Base-by-base conservation (phyloP, 1,140 invertebrate genomes). In the Drosophila willistoni region DNA sequence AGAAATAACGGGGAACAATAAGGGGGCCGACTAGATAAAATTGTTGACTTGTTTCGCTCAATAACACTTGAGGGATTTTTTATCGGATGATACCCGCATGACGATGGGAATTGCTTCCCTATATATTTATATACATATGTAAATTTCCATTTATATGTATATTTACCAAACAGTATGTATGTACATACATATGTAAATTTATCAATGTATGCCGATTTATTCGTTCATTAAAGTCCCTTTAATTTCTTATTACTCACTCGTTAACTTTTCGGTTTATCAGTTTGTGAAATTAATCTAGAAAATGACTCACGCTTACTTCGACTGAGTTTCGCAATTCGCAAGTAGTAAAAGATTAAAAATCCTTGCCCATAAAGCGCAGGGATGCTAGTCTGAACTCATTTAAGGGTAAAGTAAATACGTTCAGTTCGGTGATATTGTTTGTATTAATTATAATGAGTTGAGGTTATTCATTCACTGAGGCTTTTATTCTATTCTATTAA, bases 231-330 rank as follows among this genome's bases (percentile, higher is more conserved):
- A 39, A 39, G 12, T 39, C 17, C 19, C 19, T 22, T 25, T 25
- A 25, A 12, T 36, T 12, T 29, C n/a, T 34, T 36, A 57, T 57
- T 34, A 34, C 14, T 47, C 60, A 64, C 22, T 59, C 7, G 12
- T 47, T 14, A 14, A 47, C 17, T 61, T 14, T 41, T 36, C 47
- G 51, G 33, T 17, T 76, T 81, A 79, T 81, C 73, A 70, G 47
- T 62, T 29, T 34, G 42, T 68, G 44, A 64, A 67, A 25, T 55
- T 44, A 70, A 68, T 10, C 0, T 51, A 65, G 9, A 62, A 17
- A 36, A 7, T 59, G 56, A 59, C 56, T 59, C 56, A 59, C 22
- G 3, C n/a, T 6, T 17, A 3, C 2, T 4, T 7, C 33, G 29
- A 17, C 7, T 57, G 33, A 34, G 25, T 17, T 17, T 17, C 7